Base-by-base conservation (phyloP, 2,113 vertebrate genomes). In the Cepphus grylle region DNA sequence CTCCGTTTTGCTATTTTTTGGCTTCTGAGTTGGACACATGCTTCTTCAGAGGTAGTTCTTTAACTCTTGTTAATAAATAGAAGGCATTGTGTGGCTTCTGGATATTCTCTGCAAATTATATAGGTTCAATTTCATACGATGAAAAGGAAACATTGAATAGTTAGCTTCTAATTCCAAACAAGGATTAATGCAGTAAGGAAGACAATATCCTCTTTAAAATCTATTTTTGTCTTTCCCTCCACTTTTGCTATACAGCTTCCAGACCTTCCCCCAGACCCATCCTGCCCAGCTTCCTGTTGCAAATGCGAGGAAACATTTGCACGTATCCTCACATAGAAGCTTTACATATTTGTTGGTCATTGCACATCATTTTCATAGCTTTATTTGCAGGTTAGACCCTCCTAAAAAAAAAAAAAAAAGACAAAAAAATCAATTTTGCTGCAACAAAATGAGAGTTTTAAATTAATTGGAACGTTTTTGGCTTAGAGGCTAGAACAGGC, bases 151-250 rank as follows among this genome's bases (percentile, higher is more conserved):
- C 36, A 67, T 58, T 94, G 80, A 81, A 43, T 78, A 90, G 50
- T 78, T 90, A 83, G 77, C 62, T 93, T 93, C 84, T 85, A 93
- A 94, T 93, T 94, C 70, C 78, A 77, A 94, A 83, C 49, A 72
- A 81, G 34, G 62, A 93, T 94, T 97, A 94, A 95, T 94, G 86
- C 94, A 73, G 49, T 72, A 82, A 93, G 78, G 94, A 95, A 95
- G 93, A 96, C 95, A 94, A 93, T 94, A 93, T 95, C 91, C 78
- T 97, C 91, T 96, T 93, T 92, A 96, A 95, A 97, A 95, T 94
- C 93, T 96, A 95, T 96, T 96, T 95, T 91, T 70, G 78, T 94
- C 93, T 94, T 96, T 96, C 90, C 90, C 94, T 96, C 70, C 52
- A 76, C 32, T 96, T 96, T 62, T 82, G 58, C 86, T 94, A 15